Evolutionary conservation across 2,888 invertebrate species (phyloP).

Genomic region (Thecophora atra): DNA sequence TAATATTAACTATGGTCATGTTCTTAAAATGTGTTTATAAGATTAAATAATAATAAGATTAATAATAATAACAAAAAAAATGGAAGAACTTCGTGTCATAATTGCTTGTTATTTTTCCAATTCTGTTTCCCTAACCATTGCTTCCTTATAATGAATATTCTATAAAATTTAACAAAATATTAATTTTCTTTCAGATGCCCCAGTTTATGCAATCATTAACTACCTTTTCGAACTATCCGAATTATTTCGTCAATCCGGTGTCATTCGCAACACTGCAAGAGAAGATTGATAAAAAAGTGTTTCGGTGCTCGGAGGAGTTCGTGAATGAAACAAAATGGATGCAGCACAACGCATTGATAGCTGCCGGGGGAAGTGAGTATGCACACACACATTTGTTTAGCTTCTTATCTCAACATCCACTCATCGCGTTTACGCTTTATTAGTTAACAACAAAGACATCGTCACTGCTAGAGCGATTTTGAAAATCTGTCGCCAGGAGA

Average conservation of each 20-base stretch:
- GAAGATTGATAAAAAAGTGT: constrained; percentile 79
- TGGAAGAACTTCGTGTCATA: no score
- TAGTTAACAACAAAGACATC: constrained; percentile 78
- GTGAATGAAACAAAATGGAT: constrained; percentile 93
- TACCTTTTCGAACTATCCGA: constrained; percentile 61
- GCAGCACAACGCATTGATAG: constrained; percentile 89
- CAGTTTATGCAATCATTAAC: constrained; percentile 18
- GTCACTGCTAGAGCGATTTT: constrained; percentile 80
- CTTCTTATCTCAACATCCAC: not conserved
- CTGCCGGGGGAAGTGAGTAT: constrained; percentile 86
- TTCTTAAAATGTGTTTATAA: no score
- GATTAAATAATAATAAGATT: no score
- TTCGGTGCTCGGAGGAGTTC: constrained; percentile 90
- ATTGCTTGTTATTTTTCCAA: no score
- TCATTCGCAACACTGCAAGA: constrained; percentile 79
- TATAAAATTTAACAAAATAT: no score
- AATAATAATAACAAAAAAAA: no score
- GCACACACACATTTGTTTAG: constrained; percentile 3
- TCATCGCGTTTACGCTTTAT: constrained; percentile 46
- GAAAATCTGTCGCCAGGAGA: constrained; percentile 87
- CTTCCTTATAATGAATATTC: no score
- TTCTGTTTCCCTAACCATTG: no score
- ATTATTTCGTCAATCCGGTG: constrained; percentile 89
- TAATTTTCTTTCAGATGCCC: constrained; percentile 2
- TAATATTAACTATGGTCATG: no score